Evolutionary conservation across 2,113 vertebrate species (phyloP).

Genomic region (Chrysochloris asiatica): DNA sequence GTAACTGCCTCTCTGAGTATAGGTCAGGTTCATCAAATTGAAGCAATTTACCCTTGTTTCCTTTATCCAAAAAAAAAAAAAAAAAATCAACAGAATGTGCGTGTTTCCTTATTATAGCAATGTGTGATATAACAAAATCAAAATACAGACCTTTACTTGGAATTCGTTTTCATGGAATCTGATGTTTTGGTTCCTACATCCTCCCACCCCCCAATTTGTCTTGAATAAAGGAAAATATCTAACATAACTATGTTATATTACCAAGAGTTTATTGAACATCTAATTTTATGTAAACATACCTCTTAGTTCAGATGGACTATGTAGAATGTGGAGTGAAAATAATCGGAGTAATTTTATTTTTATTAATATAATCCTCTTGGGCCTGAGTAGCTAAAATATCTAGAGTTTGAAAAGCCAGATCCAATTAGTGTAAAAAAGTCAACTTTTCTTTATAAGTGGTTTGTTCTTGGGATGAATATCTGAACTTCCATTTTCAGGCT

Average conservation of each 20-base stretch:
- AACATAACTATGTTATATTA: too few species aligned
- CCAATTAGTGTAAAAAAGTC: background rate
- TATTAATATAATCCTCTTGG: background rate
- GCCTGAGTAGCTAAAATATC: background rate
- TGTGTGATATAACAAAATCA: background rate
- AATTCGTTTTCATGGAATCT: slow-evolving; percentile 26
- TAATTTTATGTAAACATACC: slow-evolving; percentile 13
- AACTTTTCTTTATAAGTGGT: slow-evolving; percentile 9
- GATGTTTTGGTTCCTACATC: background rate
- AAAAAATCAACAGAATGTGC: background rate
- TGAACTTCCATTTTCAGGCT: slow-evolving; percentile 16
- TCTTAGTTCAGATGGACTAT: background rate
- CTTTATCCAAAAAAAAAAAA: too few species aligned
- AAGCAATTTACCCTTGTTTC: too few species aligned
- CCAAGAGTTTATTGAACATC: background rate
- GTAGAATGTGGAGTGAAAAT: background rate
- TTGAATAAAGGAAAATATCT: slow-evolving; percentile 16
- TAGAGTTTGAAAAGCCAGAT: background rate
- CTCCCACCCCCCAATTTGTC: background rate
- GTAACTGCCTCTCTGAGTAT: too few species aligned
- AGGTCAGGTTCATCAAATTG: too few species aligned
- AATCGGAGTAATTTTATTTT: slow-evolving; percentile 31
- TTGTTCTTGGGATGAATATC: background rate
- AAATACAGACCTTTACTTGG: background rate
- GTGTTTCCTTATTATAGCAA: background rate